Evolutionary conservation across 2,797 vertebrate genomes (phyloP).

Genomic region (Gymnopithys bicolor): DNA sequence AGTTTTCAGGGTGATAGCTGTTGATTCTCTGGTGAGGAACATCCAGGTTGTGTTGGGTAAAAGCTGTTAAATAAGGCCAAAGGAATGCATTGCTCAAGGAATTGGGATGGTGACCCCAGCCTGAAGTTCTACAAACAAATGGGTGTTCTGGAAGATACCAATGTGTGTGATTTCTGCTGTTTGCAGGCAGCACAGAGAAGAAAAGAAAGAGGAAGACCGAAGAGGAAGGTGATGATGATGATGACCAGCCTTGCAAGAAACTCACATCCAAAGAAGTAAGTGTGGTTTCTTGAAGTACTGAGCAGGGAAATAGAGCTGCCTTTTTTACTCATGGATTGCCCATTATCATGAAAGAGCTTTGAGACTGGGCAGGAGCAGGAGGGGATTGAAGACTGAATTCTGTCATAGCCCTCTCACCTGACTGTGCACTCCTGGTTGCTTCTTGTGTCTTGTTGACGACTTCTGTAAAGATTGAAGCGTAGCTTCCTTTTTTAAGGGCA

Average conservation of each 20-base stretch:
- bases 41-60: not conserved
- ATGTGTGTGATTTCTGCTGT: not conserved
- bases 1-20: not conserved
- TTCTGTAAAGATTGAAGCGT: not conserved
- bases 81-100: not conserved
- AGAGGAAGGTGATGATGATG: constrained; percentile 70
- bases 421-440: not conserved
- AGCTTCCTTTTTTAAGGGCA: not conserved
- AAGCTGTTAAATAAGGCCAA: not conserved
- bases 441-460: not conserved
- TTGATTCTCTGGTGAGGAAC: not conserved
- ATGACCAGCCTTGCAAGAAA: constrained; percentile 69
- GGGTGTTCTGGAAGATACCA: not conserved
- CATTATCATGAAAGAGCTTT: not conserved
- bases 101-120: not conserved
- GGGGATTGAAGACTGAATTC: not conserved
- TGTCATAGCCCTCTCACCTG: not conserved
- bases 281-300: not conserved
- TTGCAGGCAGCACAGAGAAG: constrained; percentile 58
- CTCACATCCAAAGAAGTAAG: constrained; percentile 92
- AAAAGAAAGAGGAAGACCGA: constrained; percentile 84
- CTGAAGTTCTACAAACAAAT: not conserved
- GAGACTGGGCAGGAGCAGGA: not conserved
- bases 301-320: not conserved
- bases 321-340: not conserved